Evolutionary conservation across 2,797 vertebrate genomes (phyloP), one percentile per base, ranked within the genome.

Genomic region (Acanthiza pusilla): DNA sequence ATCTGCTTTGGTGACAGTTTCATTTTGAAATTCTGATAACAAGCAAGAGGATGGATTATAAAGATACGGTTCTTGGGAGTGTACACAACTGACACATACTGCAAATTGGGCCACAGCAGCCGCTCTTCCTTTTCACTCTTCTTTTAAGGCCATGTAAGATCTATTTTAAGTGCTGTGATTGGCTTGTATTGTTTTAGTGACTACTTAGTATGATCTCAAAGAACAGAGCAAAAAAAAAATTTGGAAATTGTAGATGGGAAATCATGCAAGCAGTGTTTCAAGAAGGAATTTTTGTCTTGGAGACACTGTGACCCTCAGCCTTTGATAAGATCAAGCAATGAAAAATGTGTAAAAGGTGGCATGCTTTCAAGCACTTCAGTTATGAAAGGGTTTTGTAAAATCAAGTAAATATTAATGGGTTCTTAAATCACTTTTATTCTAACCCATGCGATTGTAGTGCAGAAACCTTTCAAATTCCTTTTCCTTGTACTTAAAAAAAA

Each of bases 1-100:
- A 97, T 95, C 97, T 96, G 70, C 95, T 96, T 91, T 91, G 84
- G 88, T 94, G 95, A 92, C 96, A 95, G 82, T 95, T 96, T 91
- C 92, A 92, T 93, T 95, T 96, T 95, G 85, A 92, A 96, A 91
- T 92, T 88, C 81, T 88, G 82, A 72, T 88, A 94, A 93, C 80
- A 83, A 94, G 82, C 48, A 94, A 92, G 60, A 82, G 85, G 86
- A 51, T 76, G 60, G 58, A 91, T 93, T 95, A 82, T 82, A 78
- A 74, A 92, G 67, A 75, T 67, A 70, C 1, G 0, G 34, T 85
- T 87, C 55, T 81, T 2, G 3, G 34, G 50, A 68, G 32, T 4
- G 2, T 78, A 34, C 62, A 45, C 4, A 3, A 25, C 29, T 32
- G 38, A 43, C 65, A 91, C 30, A 11, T 29, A 18, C 18, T 67